Percentiles rank a stretch among this genome's conserved stretches.
phyloP scores from a whole-genome alignment of 2,797 vertebrate genomes.

The Gambelia wislizenii region DNA sequence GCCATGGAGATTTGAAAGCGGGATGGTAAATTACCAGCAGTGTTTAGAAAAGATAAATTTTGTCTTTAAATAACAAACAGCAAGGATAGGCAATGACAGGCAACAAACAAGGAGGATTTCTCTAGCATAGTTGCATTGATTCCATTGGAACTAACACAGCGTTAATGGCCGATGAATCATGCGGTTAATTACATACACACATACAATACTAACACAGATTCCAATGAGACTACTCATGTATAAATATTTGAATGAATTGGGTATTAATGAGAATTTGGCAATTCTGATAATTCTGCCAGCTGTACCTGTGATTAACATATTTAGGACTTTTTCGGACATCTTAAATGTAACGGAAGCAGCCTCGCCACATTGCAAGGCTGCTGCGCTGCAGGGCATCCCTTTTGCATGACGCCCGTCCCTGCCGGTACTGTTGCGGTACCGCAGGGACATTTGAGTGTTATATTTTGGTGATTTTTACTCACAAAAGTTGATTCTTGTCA shows the following conservation, averaged over 20 bases:
- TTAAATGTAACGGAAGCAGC: too few species aligned
- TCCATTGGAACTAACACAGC: not conserved
- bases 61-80: not conserved
- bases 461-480: too few species aligned
- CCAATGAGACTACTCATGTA: not conserved
- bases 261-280: conserved; percentile 51
- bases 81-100: not conserved
- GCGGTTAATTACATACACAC: not conserved
- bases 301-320: conserved; percentile 49
- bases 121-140: not conserved
- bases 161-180: not conserved
- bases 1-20: not conserved
- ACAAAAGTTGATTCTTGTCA: too few species aligned
- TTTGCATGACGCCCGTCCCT: too few species aligned
- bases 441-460: too few species aligned
- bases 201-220: not conserved
- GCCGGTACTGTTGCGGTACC: too few species aligned
- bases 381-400: too few species aligned
- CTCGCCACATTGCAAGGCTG: too few species aligned
- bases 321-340: too few species aligned
- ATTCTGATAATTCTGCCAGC: conserved; percentile 28
- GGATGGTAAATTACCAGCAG: not conserved
- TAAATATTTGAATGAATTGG: conserved; percentile 9
- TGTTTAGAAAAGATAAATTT: not conserved
- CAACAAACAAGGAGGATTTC: not conserved